These are phyloP conservation scores for Erpobdella octoculata DNA, from an alignment of 2,888 invertebrate species.

Conservation along the genomic window DNA sequence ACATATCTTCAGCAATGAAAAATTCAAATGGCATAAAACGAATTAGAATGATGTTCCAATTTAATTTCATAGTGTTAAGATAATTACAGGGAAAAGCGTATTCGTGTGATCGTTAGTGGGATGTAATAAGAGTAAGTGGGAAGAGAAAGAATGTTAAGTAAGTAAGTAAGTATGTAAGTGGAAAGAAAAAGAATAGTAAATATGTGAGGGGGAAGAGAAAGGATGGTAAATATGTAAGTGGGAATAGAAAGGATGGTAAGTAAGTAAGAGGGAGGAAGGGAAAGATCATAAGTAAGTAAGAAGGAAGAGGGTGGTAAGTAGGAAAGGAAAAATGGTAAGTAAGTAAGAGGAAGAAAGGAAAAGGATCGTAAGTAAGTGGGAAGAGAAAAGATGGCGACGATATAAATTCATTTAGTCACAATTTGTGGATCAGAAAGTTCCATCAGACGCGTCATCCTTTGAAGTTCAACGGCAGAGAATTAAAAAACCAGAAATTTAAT, in stretches of 20 bases:
- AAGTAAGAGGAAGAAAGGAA: background rate
- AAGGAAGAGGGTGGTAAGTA: background rate
- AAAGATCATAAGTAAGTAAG: background rate
- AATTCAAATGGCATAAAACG: too few relatives aligned
- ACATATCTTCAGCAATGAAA: too few relatives aligned
- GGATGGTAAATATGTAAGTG: background rate
- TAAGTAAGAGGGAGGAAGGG: background rate
- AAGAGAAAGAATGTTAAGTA: too few relatives aligned
- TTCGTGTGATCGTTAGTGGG: too few relatives aligned
- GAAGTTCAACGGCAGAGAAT: too few relatives aligned
- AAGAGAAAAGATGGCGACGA: background rate
- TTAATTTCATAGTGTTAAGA: too few relatives aligned
- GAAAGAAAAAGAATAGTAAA: background rate
- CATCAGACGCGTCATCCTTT: too few relatives aligned
- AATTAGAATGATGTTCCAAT: too few relatives aligned
- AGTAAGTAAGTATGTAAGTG: background rate
- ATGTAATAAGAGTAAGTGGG: too few relatives aligned
- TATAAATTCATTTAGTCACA: slow-evolving; percentile 1
- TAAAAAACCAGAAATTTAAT: too few relatives aligned
- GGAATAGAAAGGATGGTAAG: background rate
- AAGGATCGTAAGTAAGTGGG: background rate
- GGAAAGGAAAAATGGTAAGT: background rate
- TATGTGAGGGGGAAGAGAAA: background rate
- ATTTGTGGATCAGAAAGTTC: too few relatives aligned
- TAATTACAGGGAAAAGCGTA: too few relatives aligned